Percentiles rank a stretch among this genome's conserved stretches.
Evolutionary conservation across 2,113 vertebrate genomes (phyloP).

Genomic region (Gasterosteus nipponicus): DNA sequence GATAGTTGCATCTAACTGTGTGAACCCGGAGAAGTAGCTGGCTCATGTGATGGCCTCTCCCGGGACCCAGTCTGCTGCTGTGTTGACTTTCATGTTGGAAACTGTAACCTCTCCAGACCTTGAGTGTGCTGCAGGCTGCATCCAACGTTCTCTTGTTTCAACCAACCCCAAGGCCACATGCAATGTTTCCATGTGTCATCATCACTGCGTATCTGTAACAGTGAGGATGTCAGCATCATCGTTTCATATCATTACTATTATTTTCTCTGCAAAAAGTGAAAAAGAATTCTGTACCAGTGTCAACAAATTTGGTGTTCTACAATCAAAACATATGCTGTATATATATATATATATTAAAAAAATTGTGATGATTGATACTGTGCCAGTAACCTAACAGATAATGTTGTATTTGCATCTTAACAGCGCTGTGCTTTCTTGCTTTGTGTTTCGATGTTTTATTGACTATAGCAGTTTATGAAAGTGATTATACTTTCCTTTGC

Average conservation of each 20-base stretch:
- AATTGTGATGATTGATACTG: neutral
- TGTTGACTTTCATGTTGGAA: constrained; percentile 20
- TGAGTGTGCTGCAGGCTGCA: constrained; percentile 29
- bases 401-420: neutral
- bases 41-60: constrained; percentile 1
- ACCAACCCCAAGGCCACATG: constrained; percentile 21
- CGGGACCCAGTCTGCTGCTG: constrained; percentile 26
- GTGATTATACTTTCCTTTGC: neutral
- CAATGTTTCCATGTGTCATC: constrained; percentile 39
- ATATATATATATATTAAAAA: neutral
- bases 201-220: neutral
- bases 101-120: constrained; percentile 20
- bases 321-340: neutral
- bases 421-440: neutral
- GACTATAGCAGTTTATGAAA: neutral
- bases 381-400: neutral
- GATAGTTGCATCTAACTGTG: constrained; percentile 12
- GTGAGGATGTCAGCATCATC: constrained; percentile 5
- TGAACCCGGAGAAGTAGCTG: constrained; percentile 21
- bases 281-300: too few species aligned
- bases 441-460: neutral
- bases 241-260: neutral
- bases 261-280: too few species aligned
- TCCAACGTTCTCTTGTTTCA: constrained; percentile 37
- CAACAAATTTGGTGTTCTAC: neutral